Base-by-base conservation (phyloP, 2,113 vertebrate species). In the Microcebus jonahi region DNA sequence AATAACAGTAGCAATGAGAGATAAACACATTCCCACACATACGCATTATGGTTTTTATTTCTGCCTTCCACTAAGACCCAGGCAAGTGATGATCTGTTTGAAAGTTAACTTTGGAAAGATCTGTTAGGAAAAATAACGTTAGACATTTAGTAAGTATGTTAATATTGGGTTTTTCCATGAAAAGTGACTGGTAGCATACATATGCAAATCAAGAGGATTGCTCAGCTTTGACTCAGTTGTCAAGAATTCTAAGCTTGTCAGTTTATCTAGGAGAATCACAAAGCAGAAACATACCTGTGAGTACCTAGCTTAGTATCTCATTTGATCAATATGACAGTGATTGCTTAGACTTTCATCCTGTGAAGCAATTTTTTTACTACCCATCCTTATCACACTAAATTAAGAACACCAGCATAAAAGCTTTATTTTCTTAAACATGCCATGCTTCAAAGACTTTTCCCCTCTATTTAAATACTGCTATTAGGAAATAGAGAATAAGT, bases 261-360 rank as follows among this genome's bases (percentile, higher is more conserved):
- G 86, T 45, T 68, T 48, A 48, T 53, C 83, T 50, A 45, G 18
- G 21, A 97, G 59, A 95, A 83, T 34, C 39, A 18, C 48, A 91
- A 94, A 96, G 90, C 75, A 95, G 82, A 97, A 36, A 90, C 20
- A 97, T 92, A n/a, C 34, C 59, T 63, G 8, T 71, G 87, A 88
- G 88, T 12, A 42, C 57, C 36, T 45, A 97, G 68, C n/a, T 55
- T 18, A 88, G 42, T 95, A 68, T 97, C n/a, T 97, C 94, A 88
- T 42, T 20, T 27, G 42, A 63, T 95, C 89, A 10, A 6, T 79
- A 5, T 57, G 92, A 91, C 67, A 88, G 36, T 14, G 77, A 94
- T 36, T 91, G 31, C 57, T n/a, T 90, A 71, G 53, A 93, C 34
- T 63, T 90, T 42, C 5, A 68, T 61, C 59, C 63, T 36, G 45